Evolutionary conservation across 2,113 vertebrate species (phyloP).

Genomic region (Channa maculata): DNA sequence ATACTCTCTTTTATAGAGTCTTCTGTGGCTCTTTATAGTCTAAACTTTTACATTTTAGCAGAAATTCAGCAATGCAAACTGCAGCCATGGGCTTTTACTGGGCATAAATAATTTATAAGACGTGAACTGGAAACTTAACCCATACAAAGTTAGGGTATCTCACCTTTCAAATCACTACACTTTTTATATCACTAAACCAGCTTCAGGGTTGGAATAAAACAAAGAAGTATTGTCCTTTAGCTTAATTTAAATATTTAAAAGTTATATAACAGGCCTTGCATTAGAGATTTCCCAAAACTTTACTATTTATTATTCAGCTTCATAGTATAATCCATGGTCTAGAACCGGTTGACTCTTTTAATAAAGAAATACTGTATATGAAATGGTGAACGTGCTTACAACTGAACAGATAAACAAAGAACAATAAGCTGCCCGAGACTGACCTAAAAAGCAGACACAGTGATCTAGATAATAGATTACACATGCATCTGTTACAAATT

Average conservation of each 20-base stretch:
- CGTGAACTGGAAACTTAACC: too few relatives aligned
- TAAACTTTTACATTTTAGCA: not conserved
- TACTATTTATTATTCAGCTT: not conserved
- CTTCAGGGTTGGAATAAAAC: too few relatives aligned
- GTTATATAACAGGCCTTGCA: not conserved
- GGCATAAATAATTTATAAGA: not conserved
- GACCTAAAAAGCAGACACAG: slow-evolving; percentile 75
- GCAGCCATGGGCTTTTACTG: not conserved
- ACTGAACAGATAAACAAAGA: slow-evolving; percentile 47
- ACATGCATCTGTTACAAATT: slow-evolving; percentile 77
- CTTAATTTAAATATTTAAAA: not conserved
- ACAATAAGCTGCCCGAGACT: slow-evolving; percentile 62
- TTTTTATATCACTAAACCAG: too few relatives aligned
- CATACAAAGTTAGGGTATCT: too few relatives aligned
- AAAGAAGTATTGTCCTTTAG: too few relatives aligned
- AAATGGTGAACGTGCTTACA: not conserved
- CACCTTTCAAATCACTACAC: too few relatives aligned
- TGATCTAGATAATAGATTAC: slow-evolving; percentile 75
- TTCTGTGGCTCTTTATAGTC: not conserved
- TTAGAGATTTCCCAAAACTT: not conserved
- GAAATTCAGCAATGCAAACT: slow-evolving; percentile 2
- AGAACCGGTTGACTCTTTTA: not conserved
- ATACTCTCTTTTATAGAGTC: too few relatives aligned
- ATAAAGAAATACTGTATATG: not conserved
- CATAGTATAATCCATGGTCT: not conserved